phyloP scores from a whole-genome alignment of 1,140 invertebrate genomes.

The Dolichoris vasculosae region DNA sequence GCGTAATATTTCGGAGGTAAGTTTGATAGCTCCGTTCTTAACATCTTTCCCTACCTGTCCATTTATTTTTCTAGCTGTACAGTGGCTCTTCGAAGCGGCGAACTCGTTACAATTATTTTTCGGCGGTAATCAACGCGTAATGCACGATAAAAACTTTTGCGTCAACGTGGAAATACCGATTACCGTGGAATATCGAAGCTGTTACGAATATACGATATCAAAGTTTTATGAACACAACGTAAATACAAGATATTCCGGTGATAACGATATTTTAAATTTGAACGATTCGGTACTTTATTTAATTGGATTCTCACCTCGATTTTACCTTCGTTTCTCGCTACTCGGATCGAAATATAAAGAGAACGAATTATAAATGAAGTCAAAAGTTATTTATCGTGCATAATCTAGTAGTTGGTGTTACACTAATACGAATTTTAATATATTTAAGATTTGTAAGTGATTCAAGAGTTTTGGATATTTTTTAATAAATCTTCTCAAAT shows the following conservation, averaged over 20 bases:
- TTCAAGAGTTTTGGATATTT: not conserved
- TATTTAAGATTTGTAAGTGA: not conserved
- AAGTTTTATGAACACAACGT: not conserved
- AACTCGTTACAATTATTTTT: not conserved
- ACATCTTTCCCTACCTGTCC: not conserved
- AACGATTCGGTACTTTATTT: not conserved
- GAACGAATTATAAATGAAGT: not conserved
- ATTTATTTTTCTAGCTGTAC: not conserved
- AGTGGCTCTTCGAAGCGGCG: not conserved
- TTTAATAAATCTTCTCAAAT: not conserved
- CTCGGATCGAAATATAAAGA: not conserved
- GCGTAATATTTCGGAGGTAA: not conserved
- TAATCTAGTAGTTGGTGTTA: not conserved
- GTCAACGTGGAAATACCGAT: not conserved
- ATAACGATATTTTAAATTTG: not conserved
- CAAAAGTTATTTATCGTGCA: not conserved
- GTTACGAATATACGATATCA: not conserved
- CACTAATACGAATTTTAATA: not conserved
- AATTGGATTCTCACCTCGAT: not conserved
- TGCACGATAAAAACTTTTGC: not conserved
- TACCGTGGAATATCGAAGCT: not conserved
- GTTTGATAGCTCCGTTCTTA: not conserved
- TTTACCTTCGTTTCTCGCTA: not conserved
- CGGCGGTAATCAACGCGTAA: not conserved
- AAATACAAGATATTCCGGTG: not conserved